phyloP scores from a whole-genome alignment of 2,113 vertebrate species.

The Ophiodon elongatus region DNA sequence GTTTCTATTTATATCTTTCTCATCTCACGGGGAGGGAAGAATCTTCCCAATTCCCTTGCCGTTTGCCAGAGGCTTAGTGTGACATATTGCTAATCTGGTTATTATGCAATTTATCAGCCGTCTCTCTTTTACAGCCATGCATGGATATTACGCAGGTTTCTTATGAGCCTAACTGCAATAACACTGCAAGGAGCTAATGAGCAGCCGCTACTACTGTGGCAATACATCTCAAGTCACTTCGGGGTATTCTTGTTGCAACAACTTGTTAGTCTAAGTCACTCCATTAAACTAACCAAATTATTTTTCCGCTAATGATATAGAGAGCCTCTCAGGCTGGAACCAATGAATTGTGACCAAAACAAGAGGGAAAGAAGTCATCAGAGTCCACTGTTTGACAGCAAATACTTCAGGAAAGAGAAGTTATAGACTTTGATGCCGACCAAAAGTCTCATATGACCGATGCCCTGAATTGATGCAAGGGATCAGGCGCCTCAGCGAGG shows the following conservation, averaged over 20 bases:
- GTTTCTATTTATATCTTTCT: constrained; percentile 85
- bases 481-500: constrained; percentile 37
- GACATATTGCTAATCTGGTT: constrained; percentile 87
- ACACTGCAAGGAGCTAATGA: constrained; percentile 82
- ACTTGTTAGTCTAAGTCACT: constrained; percentile 82
- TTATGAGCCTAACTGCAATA: constrained; percentile 77
- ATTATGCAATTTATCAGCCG: constrained; percentile 86
- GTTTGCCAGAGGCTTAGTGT: constrained; percentile 84
- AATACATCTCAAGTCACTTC: constrained; percentile 81
- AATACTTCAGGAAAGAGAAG: constrained; percentile 49
- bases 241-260: constrained; percentile 79
- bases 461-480: constrained; percentile 40
- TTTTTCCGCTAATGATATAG: constrained; percentile 75
- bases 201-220: constrained; percentile 67
- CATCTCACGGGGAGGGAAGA: constrained; percentile 82
- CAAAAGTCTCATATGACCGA: constrained; percentile 26
- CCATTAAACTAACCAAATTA: constrained; percentile 83
- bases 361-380: constrained; percentile 53
- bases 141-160: constrained; percentile 80
- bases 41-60: constrained; percentile 81
- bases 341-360: constrained; percentile 72
- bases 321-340: constrained; percentile 61
- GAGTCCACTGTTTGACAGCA: constrained; percentile 48
- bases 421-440: constrained; percentile 28
- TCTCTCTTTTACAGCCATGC: constrained; percentile 77